These are phyloP conservation scores for Calliphora vicina DNA, from an alignment of 1,140 invertebrate species.

Conservation along the genomic window DNA sequence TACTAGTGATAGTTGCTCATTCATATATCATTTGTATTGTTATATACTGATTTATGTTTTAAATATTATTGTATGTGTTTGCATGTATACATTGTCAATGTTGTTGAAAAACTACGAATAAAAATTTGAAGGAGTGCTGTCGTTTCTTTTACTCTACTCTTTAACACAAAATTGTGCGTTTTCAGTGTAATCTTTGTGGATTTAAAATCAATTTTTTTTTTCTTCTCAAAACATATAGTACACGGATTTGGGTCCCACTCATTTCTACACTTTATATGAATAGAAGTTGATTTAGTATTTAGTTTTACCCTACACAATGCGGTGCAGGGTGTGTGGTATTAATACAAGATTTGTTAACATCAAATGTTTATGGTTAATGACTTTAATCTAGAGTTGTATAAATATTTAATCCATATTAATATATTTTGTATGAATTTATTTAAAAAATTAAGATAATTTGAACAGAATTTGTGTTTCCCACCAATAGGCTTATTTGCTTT, in stretches of 20 bases:
- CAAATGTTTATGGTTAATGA: too few species aligned
- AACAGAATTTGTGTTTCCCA: too few species aligned
- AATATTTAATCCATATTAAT: too few species aligned
- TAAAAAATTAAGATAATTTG: too few species aligned
- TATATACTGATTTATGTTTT: constrained; percentile 26
- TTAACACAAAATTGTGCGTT: neutral
- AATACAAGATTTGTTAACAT: too few species aligned
- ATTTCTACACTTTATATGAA: neutral
- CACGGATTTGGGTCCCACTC: constrained; percentile 11
- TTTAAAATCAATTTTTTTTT: neutral
- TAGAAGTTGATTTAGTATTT: too few species aligned
- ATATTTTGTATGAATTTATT: too few species aligned
- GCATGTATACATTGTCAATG: constrained; percentile 15
- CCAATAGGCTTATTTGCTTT: too few species aligned
- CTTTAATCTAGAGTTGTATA: too few species aligned
- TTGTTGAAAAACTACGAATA: constrained; percentile 11
- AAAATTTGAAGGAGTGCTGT: constrained; percentile 5
- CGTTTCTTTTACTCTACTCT: neutral
- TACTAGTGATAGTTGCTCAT: neutral
- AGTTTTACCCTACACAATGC: too few species aligned
- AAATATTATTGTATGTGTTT: neutral
- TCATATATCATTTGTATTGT: constrained; percentile 6
- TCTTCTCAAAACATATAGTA: too few species aligned
- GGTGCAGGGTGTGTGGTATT: too few species aligned
- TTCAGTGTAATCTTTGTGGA: neutral